phyloP scores from a whole-genome alignment of 2,888 invertebrate genomes.

The Pristionchus maxplancki region DNA sequence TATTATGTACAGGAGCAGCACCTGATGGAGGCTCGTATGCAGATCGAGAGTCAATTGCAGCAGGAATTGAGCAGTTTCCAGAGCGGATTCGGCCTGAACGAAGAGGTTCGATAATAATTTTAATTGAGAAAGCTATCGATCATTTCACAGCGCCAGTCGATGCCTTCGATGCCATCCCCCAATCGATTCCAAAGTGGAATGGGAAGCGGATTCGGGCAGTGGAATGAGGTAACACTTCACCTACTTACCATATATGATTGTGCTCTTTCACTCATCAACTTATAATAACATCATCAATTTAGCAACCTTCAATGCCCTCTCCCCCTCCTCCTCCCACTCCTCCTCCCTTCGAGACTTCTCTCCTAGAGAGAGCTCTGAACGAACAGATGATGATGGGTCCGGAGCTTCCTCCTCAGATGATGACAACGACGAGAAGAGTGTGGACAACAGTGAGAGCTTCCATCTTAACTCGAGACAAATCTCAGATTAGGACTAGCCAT shows the following conservation, averaged over 20 bases:
- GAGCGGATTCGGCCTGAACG: constrained; percentile 3
- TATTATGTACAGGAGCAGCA: constrained; percentile 59
- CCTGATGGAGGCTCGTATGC: constrained; percentile 56
- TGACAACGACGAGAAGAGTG: not conserved
- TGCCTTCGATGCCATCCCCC: not conserved
- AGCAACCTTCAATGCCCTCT: not conserved
- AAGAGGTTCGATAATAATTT: not conserved
- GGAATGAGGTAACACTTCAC: not conserved
- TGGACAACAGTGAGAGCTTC: not conserved
- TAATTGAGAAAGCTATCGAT: no score
- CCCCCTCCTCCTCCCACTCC: constrained; percentile 3
- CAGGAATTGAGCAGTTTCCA: constrained; percentile 63
- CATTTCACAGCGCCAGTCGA: not conserved
- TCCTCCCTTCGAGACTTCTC: constrained; percentile 3
- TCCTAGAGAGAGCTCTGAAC: constrained; percentile 16
- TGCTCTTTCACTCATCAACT: no score
- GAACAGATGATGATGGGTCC: constrained; percentile 17
- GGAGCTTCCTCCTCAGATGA: not conserved
- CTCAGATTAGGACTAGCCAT: no score
- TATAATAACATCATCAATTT: no score
- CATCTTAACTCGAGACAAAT: no score
- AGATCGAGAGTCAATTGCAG: constrained; percentile 64
- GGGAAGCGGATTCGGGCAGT: not conserved
- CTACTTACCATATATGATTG: no score
- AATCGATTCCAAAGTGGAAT: not conserved